Evolutionary conservation across 2,113 vertebrate species (phyloP), one percentile per base, ranked within the genome.

Genomic region (Nothoprocta perdicaria): DNA sequence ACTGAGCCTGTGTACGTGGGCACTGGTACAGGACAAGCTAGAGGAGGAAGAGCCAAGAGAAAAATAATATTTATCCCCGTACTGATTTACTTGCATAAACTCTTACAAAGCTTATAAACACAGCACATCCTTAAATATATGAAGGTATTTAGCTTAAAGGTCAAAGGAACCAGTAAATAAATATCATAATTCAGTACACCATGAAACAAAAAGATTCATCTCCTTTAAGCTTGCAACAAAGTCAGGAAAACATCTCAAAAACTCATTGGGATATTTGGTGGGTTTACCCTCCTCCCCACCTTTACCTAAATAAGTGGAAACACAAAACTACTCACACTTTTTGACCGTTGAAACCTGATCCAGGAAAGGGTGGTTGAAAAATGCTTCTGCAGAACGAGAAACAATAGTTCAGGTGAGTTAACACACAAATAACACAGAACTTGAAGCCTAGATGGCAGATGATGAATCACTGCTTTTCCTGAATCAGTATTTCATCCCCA

Each of bases 361-460:
- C 90, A 99, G 96, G 96, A 99, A 99, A 94, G 98, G 98, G 97
- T 99, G 99, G 96, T 92, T 98, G 97, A 99, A 99, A 97, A 99
- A 99, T 0, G 97, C 80, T 85, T 99, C 99, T 99, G 96, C 22
- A 97, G 96, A 94, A 95, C 43, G 83, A 97, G 90, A 92, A 82
- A 85, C 48, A 46, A 91, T 11, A 63, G 65, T 45, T 74, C 45
- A 8, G 18, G 62, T 80, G 67, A 79, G 68, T 43, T 73, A 89
- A 84, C 3, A 24, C 35, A 74, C 35, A 50, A 61, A 63, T 15
- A 46, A 40, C 61, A 61, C 1, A 77, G 71, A 68, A 69, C 62
- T 83, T 84, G 79, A 67, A 92, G 83, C 40, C 78, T 76, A 10
- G 11, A 7, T 1, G 67, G 78, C 50, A 77, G 80, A 86, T 33